Conservation (phyloP, 2,113 vertebrate genomes). For the Megalops atlanticus region DNA sequence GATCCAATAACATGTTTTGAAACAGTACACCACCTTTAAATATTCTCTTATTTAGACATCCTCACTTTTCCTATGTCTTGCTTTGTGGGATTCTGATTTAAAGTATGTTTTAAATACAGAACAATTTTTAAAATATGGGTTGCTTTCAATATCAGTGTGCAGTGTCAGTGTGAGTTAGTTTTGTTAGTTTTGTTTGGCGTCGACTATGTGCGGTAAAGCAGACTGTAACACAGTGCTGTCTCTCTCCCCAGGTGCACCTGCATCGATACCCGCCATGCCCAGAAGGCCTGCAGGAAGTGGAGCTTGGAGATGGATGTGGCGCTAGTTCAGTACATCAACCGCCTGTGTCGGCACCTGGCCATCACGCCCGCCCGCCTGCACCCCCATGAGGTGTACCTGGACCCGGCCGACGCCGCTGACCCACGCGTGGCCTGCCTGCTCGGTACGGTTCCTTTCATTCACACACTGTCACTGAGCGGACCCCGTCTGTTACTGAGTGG, state of each 20-base stretch:
- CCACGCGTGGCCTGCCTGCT: conserved; percentile 84
- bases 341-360: conserved; percentile 92
- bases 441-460: conserved; percentile 68
- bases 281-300: conserved; percentile 92
- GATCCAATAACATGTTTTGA: too few relatives aligned
- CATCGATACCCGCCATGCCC: conserved; percentile 87
- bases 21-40: too few relatives aligned
- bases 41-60: too few relatives aligned
- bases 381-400: conserved; percentile 94
- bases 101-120: too few relatives aligned
- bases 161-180: background rate
- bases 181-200: background rate
- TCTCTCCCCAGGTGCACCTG: conserved; percentile 84
- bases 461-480: background rate
- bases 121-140: too few relatives aligned
- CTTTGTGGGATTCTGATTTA: background rate
- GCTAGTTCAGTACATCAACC: conserved; percentile 88
- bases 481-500: background rate
- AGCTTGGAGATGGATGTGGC: conserved; percentile 93
- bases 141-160: background rate
- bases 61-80: too few relatives aligned
- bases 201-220: background rate
- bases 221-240: too few relatives aligned
- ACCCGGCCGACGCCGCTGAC: conserved; percentile 82
- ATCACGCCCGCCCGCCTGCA: conserved; percentile 92